These are phyloP conservation scores for Ispidina picta DNA, from an alignment of 2,797 vertebrate species.

Conservation along the genomic window DNA sequence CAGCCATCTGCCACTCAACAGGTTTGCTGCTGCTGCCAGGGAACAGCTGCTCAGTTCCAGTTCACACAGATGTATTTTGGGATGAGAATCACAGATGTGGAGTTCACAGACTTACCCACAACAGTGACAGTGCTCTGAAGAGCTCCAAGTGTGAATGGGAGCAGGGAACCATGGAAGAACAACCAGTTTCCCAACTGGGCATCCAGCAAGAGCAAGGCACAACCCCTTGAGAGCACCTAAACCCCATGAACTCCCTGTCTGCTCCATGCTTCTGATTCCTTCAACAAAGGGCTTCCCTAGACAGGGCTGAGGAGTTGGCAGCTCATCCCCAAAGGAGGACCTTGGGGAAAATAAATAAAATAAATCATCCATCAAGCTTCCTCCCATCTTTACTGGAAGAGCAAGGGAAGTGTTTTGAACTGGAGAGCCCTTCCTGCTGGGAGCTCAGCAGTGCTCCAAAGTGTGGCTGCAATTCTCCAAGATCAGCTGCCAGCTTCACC, in stretches of 20 bases:
- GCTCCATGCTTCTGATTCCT: rapidly evolving
- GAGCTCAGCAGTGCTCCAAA: neutral
- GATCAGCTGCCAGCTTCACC: neutral
- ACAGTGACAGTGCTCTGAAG: rapidly evolving
- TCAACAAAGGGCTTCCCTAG: neutral
- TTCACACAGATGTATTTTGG: too few species aligned
- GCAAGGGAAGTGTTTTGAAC: neutral
- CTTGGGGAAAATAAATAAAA: neutral
- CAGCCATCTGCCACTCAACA: neutral
- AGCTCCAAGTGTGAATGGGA: neutral
- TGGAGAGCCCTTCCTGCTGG: neutral
- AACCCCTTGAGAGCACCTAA: neutral
- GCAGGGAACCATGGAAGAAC: rapidly evolving
- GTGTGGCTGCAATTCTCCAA: neutral
- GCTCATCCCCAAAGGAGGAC: rapidly evolving
- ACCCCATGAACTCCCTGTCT: rapidly evolving
- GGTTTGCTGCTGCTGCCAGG: neutral
- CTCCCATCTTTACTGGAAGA: neutral
- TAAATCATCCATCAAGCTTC: neutral
- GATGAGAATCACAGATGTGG: neutral
- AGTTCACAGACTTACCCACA: rapidly evolving
- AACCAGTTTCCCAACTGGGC: rapidly evolving
- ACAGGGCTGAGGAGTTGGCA: neutral
- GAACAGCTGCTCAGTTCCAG: neutral
- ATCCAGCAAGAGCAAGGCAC: neutral